These are phyloP conservation scores for Calypte anna DNA, from an alignment of 2,113 vertebrate genomes.

Conservation along the genomic window DNA sequence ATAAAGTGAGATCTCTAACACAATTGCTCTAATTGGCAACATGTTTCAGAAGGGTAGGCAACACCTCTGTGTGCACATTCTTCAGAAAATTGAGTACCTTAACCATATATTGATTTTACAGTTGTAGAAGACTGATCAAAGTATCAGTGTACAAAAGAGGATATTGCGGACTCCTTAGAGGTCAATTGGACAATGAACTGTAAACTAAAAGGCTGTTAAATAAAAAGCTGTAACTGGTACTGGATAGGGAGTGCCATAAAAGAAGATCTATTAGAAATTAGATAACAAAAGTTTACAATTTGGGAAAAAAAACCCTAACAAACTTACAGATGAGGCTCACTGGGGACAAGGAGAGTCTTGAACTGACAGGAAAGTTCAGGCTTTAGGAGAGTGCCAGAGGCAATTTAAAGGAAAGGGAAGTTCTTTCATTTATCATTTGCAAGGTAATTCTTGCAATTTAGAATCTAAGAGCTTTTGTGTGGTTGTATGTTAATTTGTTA, in stretches of 20 bases:
- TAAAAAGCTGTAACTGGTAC: not conserved
- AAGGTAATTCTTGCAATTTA: slow-evolving; percentile 19
- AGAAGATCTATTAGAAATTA: slow-evolving; percentile 11
- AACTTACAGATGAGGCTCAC: not conserved
- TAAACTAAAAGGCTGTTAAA: slow-evolving; percentile 13
- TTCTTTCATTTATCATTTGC: slow-evolving; percentile 8
- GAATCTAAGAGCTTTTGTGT: slow-evolving; percentile 28
- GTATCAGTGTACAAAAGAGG: not conserved
- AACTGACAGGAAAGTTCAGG: not conserved
- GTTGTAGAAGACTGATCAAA: slow-evolving; percentile 18
- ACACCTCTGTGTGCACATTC: not conserved
- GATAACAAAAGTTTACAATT: not conserved
- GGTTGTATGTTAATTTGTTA: slow-evolving; percentile 35
- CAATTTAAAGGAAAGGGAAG: not conserved
- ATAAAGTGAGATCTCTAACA: not conserved
- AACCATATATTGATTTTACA: slow-evolving; percentile 13
- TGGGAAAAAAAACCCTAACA: not conserved
- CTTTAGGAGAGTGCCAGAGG: not conserved
- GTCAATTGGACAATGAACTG: slow-evolving; percentile 34
- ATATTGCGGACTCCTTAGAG: not conserved
- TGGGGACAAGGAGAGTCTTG: not conserved
- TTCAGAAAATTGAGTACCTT: not conserved
- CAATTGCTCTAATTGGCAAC: not conserved
- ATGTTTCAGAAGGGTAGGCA: not conserved
- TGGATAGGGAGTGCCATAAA: not conserved